These are phyloP conservation scores for Catharus ustulatus DNA, from an alignment of 2,797 vertebrate species.

Conservation along the genomic window DNA sequence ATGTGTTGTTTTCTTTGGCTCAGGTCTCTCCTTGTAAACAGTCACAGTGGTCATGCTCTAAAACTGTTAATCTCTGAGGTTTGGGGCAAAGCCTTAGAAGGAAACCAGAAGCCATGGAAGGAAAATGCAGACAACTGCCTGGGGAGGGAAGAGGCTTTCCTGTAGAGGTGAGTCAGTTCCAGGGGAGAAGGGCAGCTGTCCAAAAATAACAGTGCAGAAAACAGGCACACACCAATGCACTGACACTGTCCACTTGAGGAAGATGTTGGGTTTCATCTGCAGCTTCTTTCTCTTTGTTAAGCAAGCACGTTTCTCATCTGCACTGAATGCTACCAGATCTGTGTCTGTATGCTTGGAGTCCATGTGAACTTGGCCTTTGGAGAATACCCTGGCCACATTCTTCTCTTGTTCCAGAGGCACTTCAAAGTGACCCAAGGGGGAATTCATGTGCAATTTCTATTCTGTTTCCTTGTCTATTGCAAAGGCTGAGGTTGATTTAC, in stretches of 20 bases:
- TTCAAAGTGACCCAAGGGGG: not conserved
- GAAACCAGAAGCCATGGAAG: not conserved
- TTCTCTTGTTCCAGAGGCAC: not conserved
- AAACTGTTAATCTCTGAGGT: not conserved
- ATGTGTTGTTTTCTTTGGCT: conserved; percentile 32
- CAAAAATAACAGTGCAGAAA: not conserved
- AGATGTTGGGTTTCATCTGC: not conserved
- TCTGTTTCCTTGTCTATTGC: not conserved
- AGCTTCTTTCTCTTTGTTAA: not conserved
- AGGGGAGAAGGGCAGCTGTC: not conserved
- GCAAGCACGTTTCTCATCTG: not conserved
- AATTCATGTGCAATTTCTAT: not conserved
- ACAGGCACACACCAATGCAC: not conserved
- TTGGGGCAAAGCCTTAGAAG: conserved; percentile 13
- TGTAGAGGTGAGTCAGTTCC: conserved; percentile 55
- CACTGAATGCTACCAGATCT: not conserved
- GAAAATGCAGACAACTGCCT: not conserved
- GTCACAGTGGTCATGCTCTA: not conserved
- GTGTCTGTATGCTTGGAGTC: not conserved
- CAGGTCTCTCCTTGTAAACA: not conserved
- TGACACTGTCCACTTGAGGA: rapidly evolving
- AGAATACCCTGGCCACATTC: not conserved
- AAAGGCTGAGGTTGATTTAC: not conserved
- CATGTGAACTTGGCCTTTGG: not conserved
- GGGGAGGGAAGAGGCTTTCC: not conserved